These are phyloP conservation scores for Cebidichthys violaceus DNA, from an alignment of 2,113 vertebrate species.

Conservation along the genomic window DNA sequence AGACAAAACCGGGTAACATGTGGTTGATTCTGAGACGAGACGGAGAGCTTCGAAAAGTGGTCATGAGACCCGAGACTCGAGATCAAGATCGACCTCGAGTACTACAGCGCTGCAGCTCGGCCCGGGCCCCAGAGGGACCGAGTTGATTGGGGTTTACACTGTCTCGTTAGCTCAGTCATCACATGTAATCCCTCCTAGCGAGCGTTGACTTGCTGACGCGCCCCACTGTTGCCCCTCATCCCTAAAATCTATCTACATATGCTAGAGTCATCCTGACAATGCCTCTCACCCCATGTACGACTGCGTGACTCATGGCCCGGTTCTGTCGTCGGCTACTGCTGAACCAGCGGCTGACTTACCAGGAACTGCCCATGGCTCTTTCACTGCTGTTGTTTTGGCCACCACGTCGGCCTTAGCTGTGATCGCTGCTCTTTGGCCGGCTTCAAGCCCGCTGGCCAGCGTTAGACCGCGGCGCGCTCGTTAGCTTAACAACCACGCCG, in stretches of 20 bases:
- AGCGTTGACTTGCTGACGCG: slow-evolving; percentile 21
- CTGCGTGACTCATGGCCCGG: slow-evolving; percentile 33
- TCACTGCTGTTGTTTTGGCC: slow-evolving; percentile 20
- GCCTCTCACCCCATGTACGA: background rate
- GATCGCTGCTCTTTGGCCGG: slow-evolving; percentile 27
- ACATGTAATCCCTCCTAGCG: slow-evolving; percentile 15
- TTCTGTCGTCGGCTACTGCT: slow-evolving; percentile 3
- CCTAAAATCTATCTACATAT: slow-evolving; percentile 30
- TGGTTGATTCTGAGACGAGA: too few relatives aligned
- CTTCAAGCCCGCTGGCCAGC: slow-evolving; percentile 23
- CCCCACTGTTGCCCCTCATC: slow-evolving; percentile 30
- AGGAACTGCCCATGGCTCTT: slow-evolving; percentile 12
- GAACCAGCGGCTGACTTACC: slow-evolving; percentile 6
- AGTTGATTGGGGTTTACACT: background rate
- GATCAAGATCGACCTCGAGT: too few relatives aligned
- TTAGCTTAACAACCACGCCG: slow-evolving; percentile 33
- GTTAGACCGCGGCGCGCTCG: slow-evolving; percentile 2
- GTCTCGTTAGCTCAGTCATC: slow-evolving; percentile 36
- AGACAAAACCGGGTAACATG: too few relatives aligned
- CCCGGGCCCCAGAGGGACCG: background rate
- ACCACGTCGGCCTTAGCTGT: slow-evolving; percentile 9
- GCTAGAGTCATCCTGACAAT: slow-evolving; percentile 28
- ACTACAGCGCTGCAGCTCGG: background rate
- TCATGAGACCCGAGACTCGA: background rate
- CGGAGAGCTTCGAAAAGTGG: too few relatives aligned